These are phyloP conservation scores for Cebus imitator DNA, from an alignment of 2,113 vertebrate genomes.

Conservation along the genomic window DNA sequence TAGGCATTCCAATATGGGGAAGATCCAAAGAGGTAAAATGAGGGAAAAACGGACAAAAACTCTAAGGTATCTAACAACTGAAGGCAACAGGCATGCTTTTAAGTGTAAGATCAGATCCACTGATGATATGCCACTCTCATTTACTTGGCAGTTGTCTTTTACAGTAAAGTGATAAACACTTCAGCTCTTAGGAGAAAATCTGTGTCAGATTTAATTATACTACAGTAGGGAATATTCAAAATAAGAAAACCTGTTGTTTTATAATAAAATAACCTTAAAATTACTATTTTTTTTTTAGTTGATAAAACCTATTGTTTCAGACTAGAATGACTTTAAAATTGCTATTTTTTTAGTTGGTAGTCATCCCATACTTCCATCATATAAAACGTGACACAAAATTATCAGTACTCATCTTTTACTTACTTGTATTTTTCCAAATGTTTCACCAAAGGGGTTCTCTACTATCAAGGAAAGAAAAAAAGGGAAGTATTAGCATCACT, in stretches of 20 bases:
- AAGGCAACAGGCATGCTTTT: not conserved
- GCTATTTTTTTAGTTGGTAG: not conserved
- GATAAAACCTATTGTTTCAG: conserved; percentile 29
- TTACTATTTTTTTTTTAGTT: not conserved
- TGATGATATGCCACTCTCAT: not conserved
- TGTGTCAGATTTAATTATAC: not conserved
- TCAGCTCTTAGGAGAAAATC: not conserved
- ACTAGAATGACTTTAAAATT: not conserved
- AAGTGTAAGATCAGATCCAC: not conserved
- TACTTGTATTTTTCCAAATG: conserved; percentile 82
- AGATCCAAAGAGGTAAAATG: not conserved
- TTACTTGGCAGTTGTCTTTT: not conserved
- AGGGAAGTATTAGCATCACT: conserved; percentile 64
- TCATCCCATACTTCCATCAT: conserved; percentile 38
- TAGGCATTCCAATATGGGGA: not conserved
- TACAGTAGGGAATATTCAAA: conserved; percentile 19
- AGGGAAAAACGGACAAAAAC: not conserved
- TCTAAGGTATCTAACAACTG: not conserved
- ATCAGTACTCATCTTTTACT: conserved; percentile 78
- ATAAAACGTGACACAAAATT: conserved; percentile 57
- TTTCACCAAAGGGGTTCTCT: conserved; percentile 80
- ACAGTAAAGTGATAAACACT: not conserved
- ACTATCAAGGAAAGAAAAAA: conserved; percentile 79
- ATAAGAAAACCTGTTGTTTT: conserved; percentile 42
- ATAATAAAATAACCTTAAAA: not conserved